Evolutionary conservation across 2,113 vertebrate species (phyloP).

Genomic region (Caranx ignobilis): DNA sequence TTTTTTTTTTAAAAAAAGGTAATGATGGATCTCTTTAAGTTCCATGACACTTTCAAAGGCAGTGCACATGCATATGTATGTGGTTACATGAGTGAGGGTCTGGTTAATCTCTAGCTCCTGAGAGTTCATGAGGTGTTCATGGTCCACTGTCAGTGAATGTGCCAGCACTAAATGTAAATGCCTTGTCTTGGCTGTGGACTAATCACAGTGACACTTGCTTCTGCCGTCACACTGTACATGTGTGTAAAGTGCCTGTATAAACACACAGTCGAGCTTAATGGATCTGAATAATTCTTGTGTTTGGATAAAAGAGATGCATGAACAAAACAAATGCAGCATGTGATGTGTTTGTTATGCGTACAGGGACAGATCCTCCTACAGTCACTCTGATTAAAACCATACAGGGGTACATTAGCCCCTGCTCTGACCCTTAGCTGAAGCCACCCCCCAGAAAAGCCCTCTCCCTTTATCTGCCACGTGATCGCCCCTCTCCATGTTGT

Average conservation of each 20-base stretch:
- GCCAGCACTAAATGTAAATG: conserved; percentile 20
- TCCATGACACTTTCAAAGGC: conserved; percentile 11
- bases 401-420: conserved; percentile 7
- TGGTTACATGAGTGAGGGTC: conserved; percentile 5
- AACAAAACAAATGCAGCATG: conserved; percentile 20
- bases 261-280: conserved; percentile 12
- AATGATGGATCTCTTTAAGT: conserved; percentile 7
- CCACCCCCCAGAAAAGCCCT: not conserved
- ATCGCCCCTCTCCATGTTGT: not conserved
- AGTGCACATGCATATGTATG: not conserved
- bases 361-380: not conserved
- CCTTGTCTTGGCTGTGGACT: conserved; percentile 15
- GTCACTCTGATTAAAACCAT: conserved; percentile 25
- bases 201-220: conserved; percentile 51
- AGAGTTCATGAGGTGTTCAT: conserved; percentile 1
- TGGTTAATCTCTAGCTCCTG: conserved; percentile 35
- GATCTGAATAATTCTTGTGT: conserved; percentile 28
- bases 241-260: conserved; percentile 37
- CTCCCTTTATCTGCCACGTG: not conserved
- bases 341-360: not conserved
- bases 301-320: conserved; percentile 19
- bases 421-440: not conserved
- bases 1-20: not conserved
- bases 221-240: conserved; percentile 14
- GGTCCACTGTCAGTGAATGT: not conserved